Conservation (phyloP, 2,888 invertebrate genomes). For the Pheosia tremula region DNA sequence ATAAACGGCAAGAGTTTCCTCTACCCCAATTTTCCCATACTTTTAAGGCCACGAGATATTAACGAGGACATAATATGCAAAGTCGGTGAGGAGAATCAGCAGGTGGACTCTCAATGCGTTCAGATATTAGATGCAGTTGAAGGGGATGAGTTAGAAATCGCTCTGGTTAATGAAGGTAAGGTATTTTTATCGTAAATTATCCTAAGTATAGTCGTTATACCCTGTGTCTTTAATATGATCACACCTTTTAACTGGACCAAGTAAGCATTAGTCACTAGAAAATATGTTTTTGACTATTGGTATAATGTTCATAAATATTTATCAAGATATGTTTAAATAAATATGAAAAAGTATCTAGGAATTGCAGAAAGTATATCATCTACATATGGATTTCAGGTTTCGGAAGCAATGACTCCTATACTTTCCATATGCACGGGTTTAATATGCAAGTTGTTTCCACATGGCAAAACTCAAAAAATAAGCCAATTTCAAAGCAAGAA, state of each 20-base stretch:
- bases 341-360: too few species aligned
- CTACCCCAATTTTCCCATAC: conserved; percentile 84
- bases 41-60: conserved; percentile 78
- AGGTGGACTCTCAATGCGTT: conserved; percentile 79
- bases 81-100: conserved; percentile 62
- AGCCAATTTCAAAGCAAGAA: conserved; percentile 65
- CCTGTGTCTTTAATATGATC: too few species aligned
- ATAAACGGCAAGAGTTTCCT: conserved; percentile 85
- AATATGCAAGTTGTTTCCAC: conserved; percentile 79
- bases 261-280: too few species aligned
- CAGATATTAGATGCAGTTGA: conserved; percentile 78
- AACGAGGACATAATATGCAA: conserved; percentile 61
- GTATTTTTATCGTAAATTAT: background rate
- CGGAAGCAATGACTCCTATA: conserved; percentile 80
- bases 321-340: too few species aligned
- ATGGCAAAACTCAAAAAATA: conserved; percentile 58
- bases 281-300: too few species aligned
- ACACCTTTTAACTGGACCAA: too few species aligned
- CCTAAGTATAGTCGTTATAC: too few species aligned
- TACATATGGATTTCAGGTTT: conserved; percentile 67
- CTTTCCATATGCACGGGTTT: conserved; percentile 86
- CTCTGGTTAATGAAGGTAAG: conserved; percentile 86
- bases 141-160: conserved; percentile 82
- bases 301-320: too few species aligned
- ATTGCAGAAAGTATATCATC: too few species aligned